Base-by-base conservation (phyloP, 2,888 invertebrate genomes). In the Spodoptera picta region DNA sequence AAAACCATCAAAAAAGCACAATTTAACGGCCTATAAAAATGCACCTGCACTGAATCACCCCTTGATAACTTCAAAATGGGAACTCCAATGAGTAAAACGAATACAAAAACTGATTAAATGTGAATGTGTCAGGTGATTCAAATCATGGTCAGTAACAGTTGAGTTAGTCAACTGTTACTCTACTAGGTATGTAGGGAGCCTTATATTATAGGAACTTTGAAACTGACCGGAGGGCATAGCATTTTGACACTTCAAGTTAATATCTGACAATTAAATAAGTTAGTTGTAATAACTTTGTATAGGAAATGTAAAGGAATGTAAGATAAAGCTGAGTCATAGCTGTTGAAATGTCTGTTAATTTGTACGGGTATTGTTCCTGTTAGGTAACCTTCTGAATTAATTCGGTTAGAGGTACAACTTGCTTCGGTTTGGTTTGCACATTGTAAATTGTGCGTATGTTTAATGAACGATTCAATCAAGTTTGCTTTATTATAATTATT, bases 161-260 rank as follows among this genome's bases (percentile, higher is more conserved):
- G 62, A 74, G 60, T 76, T 72, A 72, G 49, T 59, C 11, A n/a
- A n/a, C n/a, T n/a, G n/a, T n/a, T n/a, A n/a, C n/a, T n/a, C n/a
- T n/a, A 52, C 43, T 11, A 24, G 57, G 62, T 79, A 61, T 75
- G 70, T 24, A 60, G 27, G 46, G 50, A 52, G 69, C 69, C 67
- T 74, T 74, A 77, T 53, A 52, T 41, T 65, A 67, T 62, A 67
- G 48, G 43, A 66, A 67, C 54, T 55, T 31, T 65, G 14, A 31
- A 71, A 69, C 69, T 77, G 65, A 69, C 73, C 77, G 58, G 68
- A 63, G 69, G 76, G 78, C 72, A 70, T 67, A 64, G 46, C 54
- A 64, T 76, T 79, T 76, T 78, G 69, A 78, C 74, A 80, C 69
- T 66, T 72, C 62, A 72, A 73, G 56, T 68, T 68, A 52, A 55